Evolutionary conservation across 2,888 invertebrate genomes (phyloP).

Genomic region (Ephialtes manifestator): DNA sequence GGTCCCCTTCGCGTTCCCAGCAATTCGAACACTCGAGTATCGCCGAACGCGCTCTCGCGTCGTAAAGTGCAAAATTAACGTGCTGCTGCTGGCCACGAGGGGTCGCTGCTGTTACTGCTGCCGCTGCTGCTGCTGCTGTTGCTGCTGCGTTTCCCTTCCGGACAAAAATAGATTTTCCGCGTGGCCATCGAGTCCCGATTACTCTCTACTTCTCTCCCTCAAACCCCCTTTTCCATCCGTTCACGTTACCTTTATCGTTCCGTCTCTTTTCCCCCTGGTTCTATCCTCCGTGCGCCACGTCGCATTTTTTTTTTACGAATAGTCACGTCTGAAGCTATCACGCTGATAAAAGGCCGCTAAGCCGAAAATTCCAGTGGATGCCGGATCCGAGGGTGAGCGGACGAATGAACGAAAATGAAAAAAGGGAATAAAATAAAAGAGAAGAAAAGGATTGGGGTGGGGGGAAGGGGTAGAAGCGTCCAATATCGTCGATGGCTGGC

Average conservation of each 20-base stretch:
- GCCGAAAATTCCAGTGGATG: slow-evolving; percentile 55
- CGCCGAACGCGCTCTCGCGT: slow-evolving; percentile 67
- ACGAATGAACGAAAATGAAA: slow-evolving; percentile 25
- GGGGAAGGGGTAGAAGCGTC: slow-evolving; percentile 21
- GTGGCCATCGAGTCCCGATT: slow-evolving; percentile 71
- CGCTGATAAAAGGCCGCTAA: slow-evolving; percentile 54
- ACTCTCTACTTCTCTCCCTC: slow-evolving; percentile 63
- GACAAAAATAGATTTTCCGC: slow-evolving; percentile 63
- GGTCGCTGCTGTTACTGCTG: not conserved
- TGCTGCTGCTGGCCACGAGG: slow-evolving; percentile 44
- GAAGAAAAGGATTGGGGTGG: slow-evolving; percentile 29
- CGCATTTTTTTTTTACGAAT: slow-evolving; percentile 7
- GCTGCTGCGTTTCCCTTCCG: slow-evolving; percentile 53
- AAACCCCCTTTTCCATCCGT: slow-evolving; percentile 47
- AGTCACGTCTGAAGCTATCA: slow-evolving; percentile 48
- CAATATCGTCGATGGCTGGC: slow-evolving; percentile 62
- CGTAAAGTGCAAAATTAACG: slow-evolving; percentile 78
- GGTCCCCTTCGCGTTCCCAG: slow-evolving; percentile 30
- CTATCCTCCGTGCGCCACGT: slow-evolving; percentile 37
- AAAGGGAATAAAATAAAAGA: slow-evolving; percentile 37
- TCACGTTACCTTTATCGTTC: slow-evolving; percentile 68
- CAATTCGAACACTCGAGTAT: slow-evolving; percentile 66
- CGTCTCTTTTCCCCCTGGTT: slow-evolving; percentile 58
- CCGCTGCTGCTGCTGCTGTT: slow-evolving; percentile 35
- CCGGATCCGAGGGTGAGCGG: slow-evolving; percentile 2